Conservation (phyloP, 1,140 invertebrate species). For the Hylaeus volcanicus region DNA sequence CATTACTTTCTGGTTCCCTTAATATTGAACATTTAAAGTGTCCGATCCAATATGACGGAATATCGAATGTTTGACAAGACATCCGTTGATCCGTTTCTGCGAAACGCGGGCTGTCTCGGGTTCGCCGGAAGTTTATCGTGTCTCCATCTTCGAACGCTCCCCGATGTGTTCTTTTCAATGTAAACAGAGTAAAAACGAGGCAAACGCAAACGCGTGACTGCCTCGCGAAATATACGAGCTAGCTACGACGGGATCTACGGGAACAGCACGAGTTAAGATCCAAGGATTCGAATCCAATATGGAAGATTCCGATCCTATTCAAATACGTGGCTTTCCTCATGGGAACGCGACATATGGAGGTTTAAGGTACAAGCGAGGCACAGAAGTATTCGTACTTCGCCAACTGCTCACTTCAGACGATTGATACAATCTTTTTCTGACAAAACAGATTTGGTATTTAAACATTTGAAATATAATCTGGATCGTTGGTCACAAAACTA, state of each 20-base stretch:
- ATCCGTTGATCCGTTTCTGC: background rate
- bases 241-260: background rate
- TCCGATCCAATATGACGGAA: too few relatives aligned
- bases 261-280: conserved; percentile 41
- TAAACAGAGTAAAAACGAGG: background rate
- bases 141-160: background rate
- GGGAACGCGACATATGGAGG: conserved; percentile 8
- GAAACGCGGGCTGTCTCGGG: background rate
- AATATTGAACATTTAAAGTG: too few relatives aligned
- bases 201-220: background rate
- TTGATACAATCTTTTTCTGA: too few relatives aligned
- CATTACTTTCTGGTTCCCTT: background rate
- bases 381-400: too few relatives aligned
- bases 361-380: too few relatives aligned
- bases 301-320: conserved; percentile 56
- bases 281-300: conserved; percentile 54
- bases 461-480: too few relatives aligned
- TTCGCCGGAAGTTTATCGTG: background rate
- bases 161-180: background rate
- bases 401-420: too few relatives aligned
- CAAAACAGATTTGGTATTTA: too few relatives aligned
- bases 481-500: too few relatives aligned
- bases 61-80: background rate
- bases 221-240: background rate
- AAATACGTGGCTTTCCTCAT: conserved; percentile 29